These are phyloP conservation scores for Pangasianodon hypophthalmus DNA, from an alignment of 2,113 vertebrate species.

Conservation along the genomic window DNA sequence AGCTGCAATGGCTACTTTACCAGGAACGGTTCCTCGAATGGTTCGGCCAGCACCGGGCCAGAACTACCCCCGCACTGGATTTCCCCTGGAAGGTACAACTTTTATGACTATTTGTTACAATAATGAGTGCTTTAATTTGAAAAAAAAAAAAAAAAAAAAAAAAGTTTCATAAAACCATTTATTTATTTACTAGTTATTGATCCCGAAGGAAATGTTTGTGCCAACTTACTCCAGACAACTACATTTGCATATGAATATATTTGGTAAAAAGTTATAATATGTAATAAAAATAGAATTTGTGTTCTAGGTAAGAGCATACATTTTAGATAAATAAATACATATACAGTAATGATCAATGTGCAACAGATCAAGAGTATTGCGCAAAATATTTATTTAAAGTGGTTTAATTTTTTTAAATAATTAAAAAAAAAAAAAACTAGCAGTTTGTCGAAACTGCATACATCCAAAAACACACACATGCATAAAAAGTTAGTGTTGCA, in stretches of 20 bases:
- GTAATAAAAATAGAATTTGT: background rate
- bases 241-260: background rate
- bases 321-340: background rate
- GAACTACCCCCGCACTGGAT: slow-evolving; percentile 94
- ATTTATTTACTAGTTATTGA: no score
- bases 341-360: background rate
- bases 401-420: background rate
- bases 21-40: slow-evolving; percentile 92
- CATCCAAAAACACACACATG: background rate
- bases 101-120: background rate
- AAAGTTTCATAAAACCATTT: background rate
- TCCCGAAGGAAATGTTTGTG: background rate
- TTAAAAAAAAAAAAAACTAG: background rate
- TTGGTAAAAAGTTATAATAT: background rate
- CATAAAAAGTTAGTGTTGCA: slow-evolving; percentile 61
- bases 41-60: slow-evolving; percentile 94
- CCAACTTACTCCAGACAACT: background rate
- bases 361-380: no score
- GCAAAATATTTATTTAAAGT: background rate
- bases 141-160: background rate
- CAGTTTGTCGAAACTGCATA: background rate
- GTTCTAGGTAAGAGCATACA: background rate
- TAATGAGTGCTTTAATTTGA: background rate
- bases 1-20: slow-evolving; percentile 82
- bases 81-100: slow-evolving; percentile 89